These are phyloP conservation scores for Tapirus indicus DNA, from an alignment of 2,797 vertebrate genomes.

Conservation along the genomic window DNA sequence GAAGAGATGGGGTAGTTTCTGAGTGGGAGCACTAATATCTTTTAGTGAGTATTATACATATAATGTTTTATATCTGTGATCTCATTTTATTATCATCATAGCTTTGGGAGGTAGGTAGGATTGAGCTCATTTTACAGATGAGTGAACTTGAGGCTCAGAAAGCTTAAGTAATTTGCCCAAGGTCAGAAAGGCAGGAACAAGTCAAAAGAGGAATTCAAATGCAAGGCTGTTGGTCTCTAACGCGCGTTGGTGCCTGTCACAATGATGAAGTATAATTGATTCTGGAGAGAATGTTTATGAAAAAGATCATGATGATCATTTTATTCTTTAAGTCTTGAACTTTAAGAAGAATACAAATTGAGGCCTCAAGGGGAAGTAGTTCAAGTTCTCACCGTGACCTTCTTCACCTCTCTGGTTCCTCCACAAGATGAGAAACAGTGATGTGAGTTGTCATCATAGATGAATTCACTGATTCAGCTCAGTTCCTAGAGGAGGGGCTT, in stretches of 20 bases:
- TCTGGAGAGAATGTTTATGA: background rate
- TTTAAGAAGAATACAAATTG: background rate
- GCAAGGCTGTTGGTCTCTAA: background rate
- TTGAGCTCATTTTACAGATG: conserved; percentile 37
- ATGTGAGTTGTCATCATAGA: background rate
- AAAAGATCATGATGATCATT: background rate
- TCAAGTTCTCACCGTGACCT: background rate
- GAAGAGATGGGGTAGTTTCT: background rate
- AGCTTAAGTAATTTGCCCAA: background rate
- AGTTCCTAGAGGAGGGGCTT: background rate
- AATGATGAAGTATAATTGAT: background rate
- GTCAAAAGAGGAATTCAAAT: background rate
- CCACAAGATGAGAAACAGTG: background rate
- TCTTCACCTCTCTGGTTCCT: background rate
- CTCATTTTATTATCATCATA: conserved; percentile 16
- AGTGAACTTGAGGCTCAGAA: background rate
- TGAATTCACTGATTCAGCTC: background rate
- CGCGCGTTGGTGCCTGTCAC: background rate
- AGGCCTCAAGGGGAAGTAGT: background rate
- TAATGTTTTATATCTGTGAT: background rate
- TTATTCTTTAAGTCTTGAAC: conserved; percentile 9
- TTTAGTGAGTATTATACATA: background rate
- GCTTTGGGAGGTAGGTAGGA: background rate
- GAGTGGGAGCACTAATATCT: background rate
- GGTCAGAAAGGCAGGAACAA: background rate